These are phyloP conservation scores for Eubucco bourcierii DNA, from an alignment of 2,113 vertebrate genomes.

Conservation along the genomic window DNA sequence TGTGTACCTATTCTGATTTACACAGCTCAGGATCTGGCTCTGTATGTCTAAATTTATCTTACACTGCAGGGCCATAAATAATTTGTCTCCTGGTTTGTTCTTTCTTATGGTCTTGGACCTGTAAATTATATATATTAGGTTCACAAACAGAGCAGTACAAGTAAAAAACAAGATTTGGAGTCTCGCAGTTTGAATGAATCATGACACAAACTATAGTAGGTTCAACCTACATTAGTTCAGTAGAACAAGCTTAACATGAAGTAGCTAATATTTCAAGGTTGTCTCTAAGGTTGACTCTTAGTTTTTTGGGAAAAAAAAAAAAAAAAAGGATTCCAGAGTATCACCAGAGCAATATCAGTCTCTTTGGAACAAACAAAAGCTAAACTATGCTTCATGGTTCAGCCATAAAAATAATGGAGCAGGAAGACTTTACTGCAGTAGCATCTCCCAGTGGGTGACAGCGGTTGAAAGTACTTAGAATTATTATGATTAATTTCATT, in stretches of 20 bases:
- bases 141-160: not conserved
- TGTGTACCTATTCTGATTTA: not conserved
- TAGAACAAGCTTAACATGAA: not conserved
- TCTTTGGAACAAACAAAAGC: constrained; percentile 21
- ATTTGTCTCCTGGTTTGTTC: constrained; percentile 5
- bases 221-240: constrained; percentile 34
- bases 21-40: not conserved
- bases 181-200: constrained; percentile 35
- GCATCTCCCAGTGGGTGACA: constrained; percentile 67
- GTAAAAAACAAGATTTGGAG: constrained; percentile 34
- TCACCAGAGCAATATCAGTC: not conserved
- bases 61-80: not conserved
- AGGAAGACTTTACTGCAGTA: constrained; percentile 25
- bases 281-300: not conserved
- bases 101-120: constrained; percentile 9
- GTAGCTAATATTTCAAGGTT: constrained; percentile 22
- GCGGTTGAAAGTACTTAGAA: constrained; percentile 65
- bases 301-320: not conserved
- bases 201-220: not conserved
- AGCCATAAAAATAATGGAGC: not conserved
- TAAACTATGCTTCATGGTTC: not conserved
- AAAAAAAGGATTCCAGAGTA: not conserved
- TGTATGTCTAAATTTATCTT: not conserved
- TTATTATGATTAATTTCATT: constrained; percentile 78
- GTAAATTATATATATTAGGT: constrained; percentile 28